A percentile compares a stretch with the other conserved stretches of the same genome.
Conservation (phyloP, 2,888 invertebrate species). For the Sarcophaga rosellei region DNA sequence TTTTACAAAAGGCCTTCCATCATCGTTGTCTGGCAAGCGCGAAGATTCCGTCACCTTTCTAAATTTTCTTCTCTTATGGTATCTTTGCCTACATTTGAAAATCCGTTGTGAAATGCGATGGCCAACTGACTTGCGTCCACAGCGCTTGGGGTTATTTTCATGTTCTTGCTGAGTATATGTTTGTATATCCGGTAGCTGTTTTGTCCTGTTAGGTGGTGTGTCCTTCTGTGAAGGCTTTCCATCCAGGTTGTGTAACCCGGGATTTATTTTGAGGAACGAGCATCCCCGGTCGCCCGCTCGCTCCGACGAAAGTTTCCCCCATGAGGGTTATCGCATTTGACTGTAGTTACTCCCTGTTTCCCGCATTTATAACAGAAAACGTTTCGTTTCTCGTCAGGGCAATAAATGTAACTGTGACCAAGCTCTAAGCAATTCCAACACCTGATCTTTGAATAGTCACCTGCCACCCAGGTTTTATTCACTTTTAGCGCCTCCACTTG, state of each 20-base stretch:
- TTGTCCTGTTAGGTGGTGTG: neutral
- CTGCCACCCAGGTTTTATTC: neutral
- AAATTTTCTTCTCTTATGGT: conserved; percentile 2
- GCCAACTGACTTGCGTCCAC: neutral
- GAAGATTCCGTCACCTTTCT: neutral
- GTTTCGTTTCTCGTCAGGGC: conserved; percentile 2
- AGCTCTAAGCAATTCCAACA: conserved; percentile 38
- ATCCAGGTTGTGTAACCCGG: neutral
- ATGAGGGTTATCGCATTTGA: neutral
- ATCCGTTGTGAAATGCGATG: neutral
- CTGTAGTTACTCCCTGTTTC: conserved; percentile 6
- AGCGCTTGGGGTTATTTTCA: neutral
- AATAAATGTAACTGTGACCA: conserved; percentile 19
- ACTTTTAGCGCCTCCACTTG: conserved; percentile 14
- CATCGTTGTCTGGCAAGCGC: neutral
- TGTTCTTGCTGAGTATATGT: neutral
- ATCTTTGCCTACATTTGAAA: conserved; percentile 27
- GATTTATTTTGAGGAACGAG: conserved; percentile 22
- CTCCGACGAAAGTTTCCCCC: conserved; percentile 10
- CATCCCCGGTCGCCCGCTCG: conserved; percentile 20
- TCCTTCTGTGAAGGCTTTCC: conserved; percentile 13
- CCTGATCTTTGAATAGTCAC: conserved; percentile 23
- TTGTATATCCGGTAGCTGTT: neutral
- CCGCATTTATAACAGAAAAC: conserved; percentile 45
- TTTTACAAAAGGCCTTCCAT: conserved; percentile 38